Evolutionary conservation across 2,113 vertebrate genomes (phyloP).

Genomic region (Rynchops niger): DNA sequence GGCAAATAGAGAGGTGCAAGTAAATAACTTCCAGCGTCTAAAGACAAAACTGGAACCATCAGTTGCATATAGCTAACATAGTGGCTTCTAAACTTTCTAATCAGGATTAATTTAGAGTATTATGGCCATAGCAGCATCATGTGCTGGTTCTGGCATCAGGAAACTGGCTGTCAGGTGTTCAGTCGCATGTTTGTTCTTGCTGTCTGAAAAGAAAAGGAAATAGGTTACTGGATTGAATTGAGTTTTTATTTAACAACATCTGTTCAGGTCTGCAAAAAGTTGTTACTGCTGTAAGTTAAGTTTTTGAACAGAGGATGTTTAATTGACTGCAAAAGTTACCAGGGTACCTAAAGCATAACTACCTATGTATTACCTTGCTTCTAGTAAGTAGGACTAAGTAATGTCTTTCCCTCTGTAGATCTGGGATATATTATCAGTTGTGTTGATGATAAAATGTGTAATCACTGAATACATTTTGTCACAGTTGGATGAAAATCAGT

Average conservation of each 20-base stretch:
- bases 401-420: neutral
- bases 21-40: neutral
- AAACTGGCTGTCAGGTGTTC: neutral
- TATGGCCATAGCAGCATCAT: neutral
- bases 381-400: neutral
- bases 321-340: neutral
- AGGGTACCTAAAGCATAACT: neutral
- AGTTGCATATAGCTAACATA: neutral
- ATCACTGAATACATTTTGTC: conserved; percentile 60
- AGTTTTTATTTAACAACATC: neutral
- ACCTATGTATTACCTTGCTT: neutral
- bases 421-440: neutral
- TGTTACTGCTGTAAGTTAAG: neutral
- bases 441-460: conserved; percentile 48
- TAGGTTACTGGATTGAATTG: neutral
- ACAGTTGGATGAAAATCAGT: conserved; percentile 58
- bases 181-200: neutral
- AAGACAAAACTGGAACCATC: neutral
- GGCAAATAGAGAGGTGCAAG: neutral
- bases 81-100: neutral
- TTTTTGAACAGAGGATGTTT: neutral
- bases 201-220: neutral
- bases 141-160: neutral
- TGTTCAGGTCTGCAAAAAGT: neutral
- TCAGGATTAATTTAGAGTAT: neutral